Evolutionary conservation across 2,797 vertebrate species (phyloP).

Genomic region (Molossus alvarezi): DNA sequence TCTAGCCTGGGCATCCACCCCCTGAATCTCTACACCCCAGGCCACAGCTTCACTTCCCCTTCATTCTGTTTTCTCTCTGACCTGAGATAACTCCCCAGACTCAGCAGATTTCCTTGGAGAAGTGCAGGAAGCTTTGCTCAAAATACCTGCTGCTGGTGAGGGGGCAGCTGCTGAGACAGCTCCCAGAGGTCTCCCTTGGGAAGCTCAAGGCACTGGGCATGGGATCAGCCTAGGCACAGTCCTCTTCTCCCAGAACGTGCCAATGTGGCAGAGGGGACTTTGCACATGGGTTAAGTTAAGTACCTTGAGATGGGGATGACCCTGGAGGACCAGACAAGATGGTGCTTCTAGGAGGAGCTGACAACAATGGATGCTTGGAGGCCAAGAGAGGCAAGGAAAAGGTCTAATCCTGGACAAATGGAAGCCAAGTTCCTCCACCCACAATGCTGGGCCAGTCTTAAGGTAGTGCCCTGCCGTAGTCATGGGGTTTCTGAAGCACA

Average conservation of each 20-base stretch:
- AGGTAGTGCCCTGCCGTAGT: neutral
- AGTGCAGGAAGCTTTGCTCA: neutral
- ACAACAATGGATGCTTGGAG: neutral
- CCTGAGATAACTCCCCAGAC: slow-evolving; percentile 42
- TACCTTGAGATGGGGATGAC: neutral
- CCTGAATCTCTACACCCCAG: accelerated
- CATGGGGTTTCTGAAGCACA: neutral
- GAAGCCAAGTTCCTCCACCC: neutral
- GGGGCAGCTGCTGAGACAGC: neutral
- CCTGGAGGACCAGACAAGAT: neutral
- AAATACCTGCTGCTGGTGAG: slow-evolving; percentile 71
- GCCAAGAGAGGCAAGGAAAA: neutral
- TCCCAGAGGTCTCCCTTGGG: neutral
- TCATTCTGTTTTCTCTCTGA: neutral
- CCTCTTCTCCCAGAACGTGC: neutral
- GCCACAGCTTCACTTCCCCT: accelerated
- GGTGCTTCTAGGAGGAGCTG: neutral
- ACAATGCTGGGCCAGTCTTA: neutral
- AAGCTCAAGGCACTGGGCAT: neutral
- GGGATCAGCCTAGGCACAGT: neutral
- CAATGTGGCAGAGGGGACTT: neutral
- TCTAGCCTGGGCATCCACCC: accelerated
- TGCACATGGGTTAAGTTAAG: neutral
- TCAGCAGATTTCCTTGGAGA: slow-evolving; percentile 76
- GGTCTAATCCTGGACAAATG: too few relatives aligned